Evolutionary conservation across 2,113 vertebrate species (phyloP), one percentile per base, ranked within the genome.

Genomic region (Typhlomys cinereus): DNA sequence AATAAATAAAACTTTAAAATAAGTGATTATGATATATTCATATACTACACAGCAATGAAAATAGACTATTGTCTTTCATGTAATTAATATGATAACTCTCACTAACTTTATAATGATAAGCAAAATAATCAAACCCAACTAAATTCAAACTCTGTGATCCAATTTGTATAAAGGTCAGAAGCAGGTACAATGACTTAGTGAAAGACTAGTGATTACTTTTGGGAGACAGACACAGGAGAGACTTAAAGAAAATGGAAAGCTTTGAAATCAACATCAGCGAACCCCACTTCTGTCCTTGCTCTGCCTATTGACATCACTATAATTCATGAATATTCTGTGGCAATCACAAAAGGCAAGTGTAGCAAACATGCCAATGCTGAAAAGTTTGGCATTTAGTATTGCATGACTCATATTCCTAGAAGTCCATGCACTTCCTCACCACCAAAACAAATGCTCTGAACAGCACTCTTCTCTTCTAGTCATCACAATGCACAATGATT

Each of bases 111-210:
- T 34, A 59, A 74, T 59, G 13, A 23, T 83, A 82, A 84, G n/a
- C 31, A 71, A 92, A 90, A 10, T 82, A 82, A 70, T 27, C 20
- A 84, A 25, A 2, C 8, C 41, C 67, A 70, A 69, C 88, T n/a
- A 61, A 50, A 36, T 73, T 50, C 6, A 89, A n/a, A 59, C 4
- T 76, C 36, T 34, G 36, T 81, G 48, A 90, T 50, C 79, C 23
- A 13, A 71, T 25, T 39, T 92, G 41, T 7, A 23, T 82, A 90
- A 92, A 93, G 31, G 54, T 74, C 41, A 85, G 66, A 75, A 76
- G 48, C 73, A 87, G n/a, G 25, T 27, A 90, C 44, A 66, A 82
- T n/a, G 15, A 67, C 48, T 78, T 39, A 36, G n/a, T 44, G 36
- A 88, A 2, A 14, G 29, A 83, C 79, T 5, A 50, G 25, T 2